These are phyloP conservation scores for Odontothrips loti DNA, from an alignment of 2,888 invertebrate genomes.

Conservation along the genomic window DNA sequence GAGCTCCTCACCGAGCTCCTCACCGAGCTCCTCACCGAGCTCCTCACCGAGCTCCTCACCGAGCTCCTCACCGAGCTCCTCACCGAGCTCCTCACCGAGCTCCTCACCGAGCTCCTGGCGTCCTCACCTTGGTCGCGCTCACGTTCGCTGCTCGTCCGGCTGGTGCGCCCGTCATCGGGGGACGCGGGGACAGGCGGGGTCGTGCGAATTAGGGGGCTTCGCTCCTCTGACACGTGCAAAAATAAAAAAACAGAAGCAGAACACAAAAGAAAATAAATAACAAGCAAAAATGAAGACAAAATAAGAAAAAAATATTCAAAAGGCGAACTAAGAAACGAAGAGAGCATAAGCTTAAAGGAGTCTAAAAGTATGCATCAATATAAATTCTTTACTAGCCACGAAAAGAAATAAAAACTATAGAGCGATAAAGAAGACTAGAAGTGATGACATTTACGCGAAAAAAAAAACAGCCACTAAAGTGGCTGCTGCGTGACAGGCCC, in stretches of 20 bases:
- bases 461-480: no score
- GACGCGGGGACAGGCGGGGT: conserved; percentile 33
- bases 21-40: no score
- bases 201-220: conserved; percentile 35
- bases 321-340: no score
- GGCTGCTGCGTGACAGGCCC: no score
- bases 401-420: not conserved
- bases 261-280: not conserved
- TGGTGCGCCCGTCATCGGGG: conserved; percentile 23
- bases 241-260: not conserved
- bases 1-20: no score
- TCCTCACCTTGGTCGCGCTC: conserved; percentile 17
- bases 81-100: no score
- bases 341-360: no score
- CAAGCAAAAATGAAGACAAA: not conserved
- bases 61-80: no score
- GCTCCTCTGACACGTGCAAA: conserved; percentile 9
- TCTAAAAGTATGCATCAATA: no score
- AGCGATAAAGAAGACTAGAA: not conserved
- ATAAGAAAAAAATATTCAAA: not conserved
- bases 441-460: no score
- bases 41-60: no score
- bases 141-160: not conserved
- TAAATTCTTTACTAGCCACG: not conserved
- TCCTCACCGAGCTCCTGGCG: no score